Evolutionary conservation across 2,113 vertebrate genomes (phyloP).

Genomic region (Thamnophis sirtalis): DNA sequence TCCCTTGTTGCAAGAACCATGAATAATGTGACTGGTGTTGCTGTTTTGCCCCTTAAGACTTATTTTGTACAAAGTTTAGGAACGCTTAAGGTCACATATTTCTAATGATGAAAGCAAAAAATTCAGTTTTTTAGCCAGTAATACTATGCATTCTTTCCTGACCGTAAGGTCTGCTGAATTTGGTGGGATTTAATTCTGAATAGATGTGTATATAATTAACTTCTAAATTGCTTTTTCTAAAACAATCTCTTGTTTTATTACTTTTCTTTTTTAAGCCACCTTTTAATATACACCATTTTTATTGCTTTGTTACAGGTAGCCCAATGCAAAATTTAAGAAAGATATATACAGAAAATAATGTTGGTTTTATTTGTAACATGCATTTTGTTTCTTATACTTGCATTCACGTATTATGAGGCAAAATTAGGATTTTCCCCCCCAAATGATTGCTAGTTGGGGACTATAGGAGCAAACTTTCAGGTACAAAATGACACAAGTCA

Average conservation of each 20-base stretch:
- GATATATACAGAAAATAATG: neutral
- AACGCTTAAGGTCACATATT: neutral
- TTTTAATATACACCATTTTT: neutral
- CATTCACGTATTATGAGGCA: neutral
- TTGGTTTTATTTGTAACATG: neutral
- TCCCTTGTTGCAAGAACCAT: neutral
- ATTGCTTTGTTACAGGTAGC: neutral
- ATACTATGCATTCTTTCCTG: neutral
- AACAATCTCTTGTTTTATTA: neutral
- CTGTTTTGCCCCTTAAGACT: neutral
- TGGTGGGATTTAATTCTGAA: neutral
- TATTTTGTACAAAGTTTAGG: neutral
- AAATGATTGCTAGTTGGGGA: neutral
- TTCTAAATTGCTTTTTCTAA: neutral
- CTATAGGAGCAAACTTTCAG: neutral
- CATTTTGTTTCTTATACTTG: neutral
- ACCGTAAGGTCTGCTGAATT: neutral
- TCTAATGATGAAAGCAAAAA: neutral
- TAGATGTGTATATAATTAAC: neutral
- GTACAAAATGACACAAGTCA: neutral
- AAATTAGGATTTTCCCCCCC: neutral
- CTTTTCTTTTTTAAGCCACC: neutral
- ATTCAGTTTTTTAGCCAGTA: neutral
- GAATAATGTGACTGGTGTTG: neutral
- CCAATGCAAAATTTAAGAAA: neutral